These are phyloP conservation scores for Cabera pusaria DNA, from an alignment of 2,888 invertebrate genomes.

Conservation along the genomic window DNA sequence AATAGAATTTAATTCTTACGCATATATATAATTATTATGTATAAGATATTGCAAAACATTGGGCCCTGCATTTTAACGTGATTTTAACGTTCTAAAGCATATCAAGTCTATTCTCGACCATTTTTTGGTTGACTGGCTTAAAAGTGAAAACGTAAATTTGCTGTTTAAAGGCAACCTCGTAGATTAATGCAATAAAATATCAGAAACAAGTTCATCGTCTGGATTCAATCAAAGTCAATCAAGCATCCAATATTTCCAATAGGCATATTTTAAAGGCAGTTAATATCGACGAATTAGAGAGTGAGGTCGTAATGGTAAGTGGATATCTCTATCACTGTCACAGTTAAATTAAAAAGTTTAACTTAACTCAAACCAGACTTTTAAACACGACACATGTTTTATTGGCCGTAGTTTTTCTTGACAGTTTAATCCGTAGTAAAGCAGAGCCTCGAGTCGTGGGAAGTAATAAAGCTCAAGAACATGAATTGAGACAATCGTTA, in stretches of 20 bases:
- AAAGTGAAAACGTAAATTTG: too few relatives aligned
- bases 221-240: conserved; percentile 10
- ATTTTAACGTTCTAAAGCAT: too few relatives aligned
- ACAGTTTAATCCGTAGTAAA: too few relatives aligned
- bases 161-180: conserved; percentile 7
- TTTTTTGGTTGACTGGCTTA: conserved; percentile 13
- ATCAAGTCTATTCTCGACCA: conserved; percentile 1
- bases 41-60: too few relatives aligned
- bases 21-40: too few relatives aligned
- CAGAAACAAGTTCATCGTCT: conserved; percentile 14
- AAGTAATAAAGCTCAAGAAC: conserved; percentile 7
- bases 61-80: too few relatives aligned
- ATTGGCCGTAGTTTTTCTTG: too few relatives aligned
- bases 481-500: conserved; percentile 5
- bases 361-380: too few relatives aligned
- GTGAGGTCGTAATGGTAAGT: conserved; percentile 3
- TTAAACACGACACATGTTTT: conserved; percentile 12
- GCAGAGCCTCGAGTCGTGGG: too few relatives aligned
- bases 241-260: too few relatives aligned
- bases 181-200: background rate
- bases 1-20: too few relatives aligned
- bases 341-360: too few relatives aligned
- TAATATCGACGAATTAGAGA: conserved; percentile 13
- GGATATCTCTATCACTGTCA: conserved; percentile 5
- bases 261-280: background rate